These are phyloP conservation scores for Laspeyria flexula DNA, from an alignment of 2,888 invertebrate genomes.

Conservation along the genomic window DNA sequence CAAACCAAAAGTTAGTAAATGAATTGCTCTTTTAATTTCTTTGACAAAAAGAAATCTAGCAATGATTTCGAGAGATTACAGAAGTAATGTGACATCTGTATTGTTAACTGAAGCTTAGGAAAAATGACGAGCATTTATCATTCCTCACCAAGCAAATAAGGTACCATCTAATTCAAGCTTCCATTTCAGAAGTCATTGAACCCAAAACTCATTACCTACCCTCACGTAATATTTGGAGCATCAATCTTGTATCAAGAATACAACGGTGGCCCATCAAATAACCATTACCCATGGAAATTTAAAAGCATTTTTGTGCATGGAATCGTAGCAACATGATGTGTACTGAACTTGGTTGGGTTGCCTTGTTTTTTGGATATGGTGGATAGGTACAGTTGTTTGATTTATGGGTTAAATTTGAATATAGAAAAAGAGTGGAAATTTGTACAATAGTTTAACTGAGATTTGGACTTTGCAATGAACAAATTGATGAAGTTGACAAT, in stretches of 20 bases:
- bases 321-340: background rate
- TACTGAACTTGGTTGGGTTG: background rate
- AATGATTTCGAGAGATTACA: background rate
- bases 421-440: too few relatives aligned
- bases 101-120: constrained; percentile 2
- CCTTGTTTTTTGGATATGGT: background rate
- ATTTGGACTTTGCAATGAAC: too few relatives aligned
- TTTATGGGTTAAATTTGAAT: background rate
- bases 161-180: constrained; percentile 20
- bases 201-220: constrained; percentile 35
- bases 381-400: background rate
- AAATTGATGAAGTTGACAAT: too few relatives aligned
- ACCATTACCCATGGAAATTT: constrained; percentile 55
- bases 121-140: constrained; percentile 14
- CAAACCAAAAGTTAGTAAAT: too few relatives aligned
- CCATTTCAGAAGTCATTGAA: constrained; percentile 34
- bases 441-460: too few relatives aligned
- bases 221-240: constrained; percentile 54
- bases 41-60: background rate
- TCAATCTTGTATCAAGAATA: constrained; percentile 67
- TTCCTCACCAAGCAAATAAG: constrained; percentile 24
- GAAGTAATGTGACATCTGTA: background rate
- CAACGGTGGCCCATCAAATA: constrained; percentile 59
- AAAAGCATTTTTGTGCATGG: constrained; percentile 30
- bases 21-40: background rate